Evolutionary conservation across 1,140 invertebrate genomes (phyloP).

Genomic region (Eubasilissa regina): DNA sequence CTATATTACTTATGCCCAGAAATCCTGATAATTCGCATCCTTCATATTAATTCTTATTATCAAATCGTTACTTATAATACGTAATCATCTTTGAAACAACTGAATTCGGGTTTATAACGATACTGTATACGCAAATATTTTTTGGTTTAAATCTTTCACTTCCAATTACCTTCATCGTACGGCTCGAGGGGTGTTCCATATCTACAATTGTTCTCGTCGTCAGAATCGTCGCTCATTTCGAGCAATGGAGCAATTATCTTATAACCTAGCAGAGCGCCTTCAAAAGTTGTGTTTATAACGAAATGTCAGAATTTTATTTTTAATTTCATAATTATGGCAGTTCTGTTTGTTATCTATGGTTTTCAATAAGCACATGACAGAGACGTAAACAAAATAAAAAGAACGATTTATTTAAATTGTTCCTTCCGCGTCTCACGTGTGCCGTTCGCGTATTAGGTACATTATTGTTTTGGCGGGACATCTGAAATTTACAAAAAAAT

Average conservation of each 20-base stretch:
- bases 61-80: constrained; percentile 27
- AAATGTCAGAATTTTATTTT: neutral
- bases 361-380: too few relatives aligned
- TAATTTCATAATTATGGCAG: too few relatives aligned
- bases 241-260: neutral
- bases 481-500: too few relatives aligned
- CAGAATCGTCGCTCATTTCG: constrained; percentile 62
- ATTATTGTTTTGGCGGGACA: too few relatives aligned
- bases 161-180: constrained; percentile 82
- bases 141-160: neutral
- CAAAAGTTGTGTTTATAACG: neutral
- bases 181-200: constrained; percentile 85
- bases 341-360: too few relatives aligned
- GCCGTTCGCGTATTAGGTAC: too few relatives aligned
- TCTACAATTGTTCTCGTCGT: constrained; percentile 79
- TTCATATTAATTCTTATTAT: constrained; percentile 39
- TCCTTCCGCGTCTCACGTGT: too few relatives aligned
- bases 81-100: too few relatives aligned
- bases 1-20: too few relatives aligned
- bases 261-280: neutral
- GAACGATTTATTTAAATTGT: too few relatives aligned
- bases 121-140: neutral
- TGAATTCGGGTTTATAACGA: too few relatives aligned
- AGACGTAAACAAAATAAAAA: too few relatives aligned
- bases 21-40: constrained; percentile 8